Percentiles rank a stretch among this genome's conserved stretches.
phyloP scores from a whole-genome alignment of 2,113 vertebrate genomes.

The Chionomys nivalis region DNA sequence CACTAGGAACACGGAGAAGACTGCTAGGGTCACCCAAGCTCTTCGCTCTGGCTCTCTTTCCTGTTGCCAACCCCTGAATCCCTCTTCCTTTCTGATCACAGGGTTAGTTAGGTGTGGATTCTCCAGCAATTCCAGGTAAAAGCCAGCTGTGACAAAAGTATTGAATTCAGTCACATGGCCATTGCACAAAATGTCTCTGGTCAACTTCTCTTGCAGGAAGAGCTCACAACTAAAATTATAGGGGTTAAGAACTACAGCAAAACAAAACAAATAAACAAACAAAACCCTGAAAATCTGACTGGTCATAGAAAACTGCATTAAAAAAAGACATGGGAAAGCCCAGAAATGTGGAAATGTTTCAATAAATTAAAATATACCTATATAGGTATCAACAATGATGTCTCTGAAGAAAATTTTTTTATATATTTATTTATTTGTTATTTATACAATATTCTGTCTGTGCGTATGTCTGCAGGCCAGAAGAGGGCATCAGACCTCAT shows the following conservation, averaged over 20 bases:
- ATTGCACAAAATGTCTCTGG: not conserved
- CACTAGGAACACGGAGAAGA: not conserved
- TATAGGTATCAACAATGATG: not conserved
- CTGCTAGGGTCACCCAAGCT: not conserved
- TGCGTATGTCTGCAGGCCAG: no score
- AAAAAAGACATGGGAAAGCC: not conserved
- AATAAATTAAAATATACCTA: not conserved
- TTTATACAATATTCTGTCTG: no score
- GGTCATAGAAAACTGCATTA: not conserved
- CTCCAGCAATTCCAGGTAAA: not conserved
- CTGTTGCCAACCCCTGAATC: not conserved
- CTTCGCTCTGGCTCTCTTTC: not conserved
- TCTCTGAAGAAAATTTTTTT: conserved; percentile 8
- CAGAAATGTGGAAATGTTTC: not conserved
- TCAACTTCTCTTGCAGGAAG: not conserved
- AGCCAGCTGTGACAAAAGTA: not conserved
- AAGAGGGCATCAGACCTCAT: no score
- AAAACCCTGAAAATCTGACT: not conserved
- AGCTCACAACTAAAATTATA: not conserved
- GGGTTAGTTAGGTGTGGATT: not conserved
- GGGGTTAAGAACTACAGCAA: not conserved
- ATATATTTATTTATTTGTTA: no score
- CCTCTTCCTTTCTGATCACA: not conserved
- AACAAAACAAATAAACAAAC: not conserved
- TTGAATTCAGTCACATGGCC: not conserved